These are phyloP conservation scores for Propithecus perrieri DNA, from an alignment of 2,797 vertebrate genomes.

Conservation along the genomic window DNA sequence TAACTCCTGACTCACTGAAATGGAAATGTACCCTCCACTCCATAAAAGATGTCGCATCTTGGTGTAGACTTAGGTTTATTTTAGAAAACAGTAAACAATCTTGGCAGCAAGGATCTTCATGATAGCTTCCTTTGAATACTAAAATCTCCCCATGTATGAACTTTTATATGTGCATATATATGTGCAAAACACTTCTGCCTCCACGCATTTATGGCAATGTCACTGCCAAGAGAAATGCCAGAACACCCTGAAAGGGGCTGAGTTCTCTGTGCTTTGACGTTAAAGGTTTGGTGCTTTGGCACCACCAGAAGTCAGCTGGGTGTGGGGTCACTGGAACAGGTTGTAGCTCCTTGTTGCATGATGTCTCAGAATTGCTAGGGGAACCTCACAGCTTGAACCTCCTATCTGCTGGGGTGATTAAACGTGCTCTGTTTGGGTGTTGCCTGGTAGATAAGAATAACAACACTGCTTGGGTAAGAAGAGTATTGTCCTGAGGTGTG, in stretches of 20 bases:
- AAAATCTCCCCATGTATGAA: neutral
- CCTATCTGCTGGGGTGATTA: constrained; percentile 68
- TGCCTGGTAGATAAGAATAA: constrained; percentile 67
- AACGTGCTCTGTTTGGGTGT: constrained; percentile 60
- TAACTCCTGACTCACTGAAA: neutral
- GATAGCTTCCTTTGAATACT: neutral
- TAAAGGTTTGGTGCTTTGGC: neutral
- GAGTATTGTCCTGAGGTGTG: constrained; percentile 65
- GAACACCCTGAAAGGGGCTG: neutral
- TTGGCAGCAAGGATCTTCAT: neutral
- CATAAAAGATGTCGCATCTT: constrained; percentile 4
- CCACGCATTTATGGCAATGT: neutral
- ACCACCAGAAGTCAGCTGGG: neutral
- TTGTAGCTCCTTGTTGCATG: neutral
- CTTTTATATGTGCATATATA: neutral
- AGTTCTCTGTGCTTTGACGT: neutral
- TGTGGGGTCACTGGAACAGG: neutral
- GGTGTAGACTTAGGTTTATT: neutral
- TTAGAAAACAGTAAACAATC: constrained; percentile 1
- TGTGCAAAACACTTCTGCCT: neutral
- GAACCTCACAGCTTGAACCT: constrained; percentile 43
- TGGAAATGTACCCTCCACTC: neutral
- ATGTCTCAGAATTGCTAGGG: neutral
- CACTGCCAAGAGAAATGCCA: neutral
- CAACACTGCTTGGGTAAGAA: constrained; percentile 60